Evolutionary conservation across 2,888 invertebrate genomes (phyloP).

Genomic region (Acleris holmiana): DNA sequence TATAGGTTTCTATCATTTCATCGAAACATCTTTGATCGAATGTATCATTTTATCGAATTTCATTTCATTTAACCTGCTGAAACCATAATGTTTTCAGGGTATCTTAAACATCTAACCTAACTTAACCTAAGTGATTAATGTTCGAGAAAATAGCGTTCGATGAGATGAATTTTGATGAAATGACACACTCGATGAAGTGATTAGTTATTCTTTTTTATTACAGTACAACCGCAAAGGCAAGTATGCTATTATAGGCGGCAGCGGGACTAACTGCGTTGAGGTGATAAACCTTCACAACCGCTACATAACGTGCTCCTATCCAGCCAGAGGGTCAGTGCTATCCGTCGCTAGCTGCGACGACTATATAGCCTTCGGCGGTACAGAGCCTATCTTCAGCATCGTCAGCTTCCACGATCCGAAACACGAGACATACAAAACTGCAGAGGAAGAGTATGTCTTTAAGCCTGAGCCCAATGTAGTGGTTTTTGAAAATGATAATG

Average conservation of each 20-base stretch:
- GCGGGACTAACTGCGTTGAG: conserved; percentile 75
- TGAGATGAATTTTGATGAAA: too few species aligned
- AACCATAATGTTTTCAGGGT: too few species aligned
- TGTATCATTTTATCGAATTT: too few species aligned
- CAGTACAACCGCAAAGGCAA: conserved; percentile 79
- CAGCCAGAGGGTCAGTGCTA: conserved; percentile 61
- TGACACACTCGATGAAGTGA: too few species aligned
- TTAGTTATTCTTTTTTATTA: conserved; percentile 43
- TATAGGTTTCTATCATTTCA: too few species aligned
- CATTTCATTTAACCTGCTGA: too few species aligned
- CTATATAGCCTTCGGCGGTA: conserved; percentile 74
- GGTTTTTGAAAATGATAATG: conserved; percentile 11
- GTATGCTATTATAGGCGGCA: conserved; percentile 75
- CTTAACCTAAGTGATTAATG: too few species aligned
- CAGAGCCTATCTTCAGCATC: conserved; percentile 66
- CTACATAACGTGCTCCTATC: conserved; percentile 74
- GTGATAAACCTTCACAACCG: conserved; percentile 77
- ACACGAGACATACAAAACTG: conserved; percentile 61
- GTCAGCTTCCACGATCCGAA: conserved; percentile 75
- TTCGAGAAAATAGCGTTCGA: too few species aligned
- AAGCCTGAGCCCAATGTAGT: conserved; percentile 13
- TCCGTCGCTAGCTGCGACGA: conserved; percentile 68
- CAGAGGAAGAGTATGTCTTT: conserved; percentile 39
- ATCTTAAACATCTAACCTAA: too few species aligned
- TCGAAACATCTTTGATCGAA: too few species aligned